Evolutionary conservation across 2,797 vertebrate genomes (phyloP).

Genomic region (Crocidura indochinensis): DNA sequence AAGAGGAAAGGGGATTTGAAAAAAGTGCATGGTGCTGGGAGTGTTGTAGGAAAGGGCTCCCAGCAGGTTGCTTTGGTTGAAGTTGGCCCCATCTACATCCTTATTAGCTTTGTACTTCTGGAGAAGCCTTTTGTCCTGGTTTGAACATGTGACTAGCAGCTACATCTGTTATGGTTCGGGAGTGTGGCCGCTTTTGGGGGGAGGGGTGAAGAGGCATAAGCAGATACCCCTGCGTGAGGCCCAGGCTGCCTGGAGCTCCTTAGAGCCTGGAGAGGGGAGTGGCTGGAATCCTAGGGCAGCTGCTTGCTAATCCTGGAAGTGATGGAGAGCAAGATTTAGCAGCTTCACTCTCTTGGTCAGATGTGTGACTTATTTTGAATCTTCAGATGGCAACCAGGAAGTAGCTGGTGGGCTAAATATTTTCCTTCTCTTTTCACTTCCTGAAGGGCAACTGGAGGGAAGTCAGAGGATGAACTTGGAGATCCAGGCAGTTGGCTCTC

Average conservation of each 20-base stretch:
- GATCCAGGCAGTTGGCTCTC: not conserved
- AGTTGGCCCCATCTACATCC: constrained; percentile 78
- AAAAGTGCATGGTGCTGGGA: not conserved
- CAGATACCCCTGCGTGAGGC: constrained; percentile 82
- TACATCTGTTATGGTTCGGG: constrained; percentile 88
- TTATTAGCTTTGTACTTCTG: constrained; percentile 87
- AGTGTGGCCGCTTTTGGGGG: constrained; percentile 62
- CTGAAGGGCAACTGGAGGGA: not conserved
- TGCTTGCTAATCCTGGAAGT: constrained; percentile 74
- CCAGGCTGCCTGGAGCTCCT: constrained; percentile 38
- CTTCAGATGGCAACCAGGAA: not conserved
- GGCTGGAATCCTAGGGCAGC: constrained; percentile 63
- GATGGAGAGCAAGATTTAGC: constrained; percentile 36
- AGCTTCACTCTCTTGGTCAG: not conserved
- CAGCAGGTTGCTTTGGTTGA: constrained; percentile 89
- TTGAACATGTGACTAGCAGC: constrained; percentile 88
- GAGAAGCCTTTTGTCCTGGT: constrained; percentile 89
- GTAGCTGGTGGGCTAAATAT: constrained; percentile 62
- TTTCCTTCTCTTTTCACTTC: not conserved
- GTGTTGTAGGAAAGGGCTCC: constrained; percentile 73
- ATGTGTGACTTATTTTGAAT: not conserved
- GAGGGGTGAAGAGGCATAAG: constrained; percentile 69
- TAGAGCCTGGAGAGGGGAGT: not conserved
- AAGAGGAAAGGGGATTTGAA: too few species aligned
- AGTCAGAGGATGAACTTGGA: not conserved